Evolutionary conservation across 2,113 vertebrate genomes (phyloP).

Genomic region (Tetraodon nigroviridis): DNA sequence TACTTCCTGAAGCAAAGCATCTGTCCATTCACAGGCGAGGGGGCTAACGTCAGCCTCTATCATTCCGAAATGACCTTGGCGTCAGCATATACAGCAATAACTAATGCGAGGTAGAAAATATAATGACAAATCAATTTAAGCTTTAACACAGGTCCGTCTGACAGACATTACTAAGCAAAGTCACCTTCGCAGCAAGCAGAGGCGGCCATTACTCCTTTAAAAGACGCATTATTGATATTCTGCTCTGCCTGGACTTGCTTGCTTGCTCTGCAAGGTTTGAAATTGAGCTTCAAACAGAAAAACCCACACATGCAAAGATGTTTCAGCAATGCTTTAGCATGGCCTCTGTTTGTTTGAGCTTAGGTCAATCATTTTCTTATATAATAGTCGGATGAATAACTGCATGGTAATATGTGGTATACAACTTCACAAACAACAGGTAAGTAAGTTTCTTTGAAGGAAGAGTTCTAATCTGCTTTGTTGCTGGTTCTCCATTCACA

Average conservation of each 20-base stretch:
- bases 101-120: slow-evolving; percentile 65
- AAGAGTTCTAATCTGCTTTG: too few species aligned
- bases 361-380: not conserved
- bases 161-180: slow-evolving; percentile 68
- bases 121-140: slow-evolving; percentile 74
- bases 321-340: slow-evolving; percentile 15
- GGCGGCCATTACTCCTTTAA: slow-evolving; percentile 62
- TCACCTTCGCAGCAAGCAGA: slow-evolving; percentile 67
- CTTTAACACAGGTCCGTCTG: slow-evolving; percentile 58
- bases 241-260: slow-evolving; percentile 56
- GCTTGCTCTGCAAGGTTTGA: slow-evolving; percentile 68
- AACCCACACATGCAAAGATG: slow-evolving; percentile 27
- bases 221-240: slow-evolving; percentile 67
- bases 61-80: slow-evolving; percentile 76
- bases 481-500: too few species aligned
- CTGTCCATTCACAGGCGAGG: slow-evolving; percentile 68
- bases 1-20: slow-evolving; percentile 69
- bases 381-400: slow-evolving; percentile 6
- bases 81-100: slow-evolving; percentile 65
- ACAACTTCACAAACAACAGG: too few species aligned
- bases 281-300: slow-evolving; percentile 55
- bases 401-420: not conserved
- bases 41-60: slow-evolving; percentile 73
- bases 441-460: too few species aligned
- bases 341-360: slow-evolving; percentile 20